Evolutionary conservation across 1,140 invertebrate genomes (phyloP).

Genomic region (Scylla paramamosain): DNA sequence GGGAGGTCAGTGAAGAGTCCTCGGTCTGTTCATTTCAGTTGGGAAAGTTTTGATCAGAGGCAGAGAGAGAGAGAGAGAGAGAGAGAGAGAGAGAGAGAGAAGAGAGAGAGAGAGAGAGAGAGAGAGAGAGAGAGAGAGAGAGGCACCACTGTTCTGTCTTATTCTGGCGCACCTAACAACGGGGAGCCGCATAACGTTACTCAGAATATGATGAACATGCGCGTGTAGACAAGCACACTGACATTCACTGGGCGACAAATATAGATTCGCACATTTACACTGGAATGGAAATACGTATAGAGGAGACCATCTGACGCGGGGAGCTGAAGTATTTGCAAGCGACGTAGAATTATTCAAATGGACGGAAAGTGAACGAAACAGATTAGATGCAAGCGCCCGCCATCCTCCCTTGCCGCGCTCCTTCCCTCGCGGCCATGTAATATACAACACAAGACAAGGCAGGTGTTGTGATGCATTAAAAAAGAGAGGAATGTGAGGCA

Average conservation of each 20-base stretch:
- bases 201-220: neutral
- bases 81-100: conserved; percentile 20
- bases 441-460: no score
- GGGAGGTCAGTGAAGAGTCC: conserved; percentile 18
- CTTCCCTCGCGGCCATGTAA: neutral
- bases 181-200: neutral
- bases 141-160: neutral
- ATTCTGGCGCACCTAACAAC: neutral
- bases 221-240: neutral
- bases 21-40: conserved; percentile 22
- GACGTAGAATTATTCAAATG: neutral
- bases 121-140: conserved; percentile 19
- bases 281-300: neutral
- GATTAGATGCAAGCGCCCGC: neutral
- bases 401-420: neutral
- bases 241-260: neutral
- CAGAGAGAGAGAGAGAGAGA: conserved; percentile 10
- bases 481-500: no score
- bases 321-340: conserved; percentile 16
- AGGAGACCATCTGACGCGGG: neutral
- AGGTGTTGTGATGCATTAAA: no score
- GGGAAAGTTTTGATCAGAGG: conserved; percentile 4
- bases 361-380: neutral
- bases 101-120: conserved; percentile 21
- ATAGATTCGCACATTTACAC: conserved; percentile 11